Base-by-base conservation (phyloP, 2,113 vertebrate genomes). In the Acanthochromis polyacanthus region DNA sequence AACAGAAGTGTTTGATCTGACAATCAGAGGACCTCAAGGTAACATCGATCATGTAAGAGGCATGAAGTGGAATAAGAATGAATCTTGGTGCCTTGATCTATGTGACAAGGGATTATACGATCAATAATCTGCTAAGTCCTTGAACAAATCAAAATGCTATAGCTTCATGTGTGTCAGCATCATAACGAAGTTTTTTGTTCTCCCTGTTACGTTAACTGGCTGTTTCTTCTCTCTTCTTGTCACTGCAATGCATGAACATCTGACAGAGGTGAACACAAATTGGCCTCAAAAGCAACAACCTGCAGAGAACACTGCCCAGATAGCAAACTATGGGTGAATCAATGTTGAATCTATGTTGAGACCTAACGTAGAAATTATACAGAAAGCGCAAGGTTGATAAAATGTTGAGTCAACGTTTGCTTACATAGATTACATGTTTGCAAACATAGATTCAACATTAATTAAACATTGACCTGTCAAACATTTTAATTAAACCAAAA, bases 91-190 rank as follows among this genome's bases (percentile, higher is more conserved):
- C 53, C 14, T 68, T 30, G 43, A 57, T 5, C n/a, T 67, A 10
- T 30, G 43, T 48, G 19, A n/a, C 16, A 5, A 3, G 20, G 25
- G 43, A 70, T 66, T 11, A 80, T 10, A 38, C 1, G 30, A 70
- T 83, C 69, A 67, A 80, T 63, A 72, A 50, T 78, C 58, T n/a
- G 51, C 16, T 59, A 43, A 63, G 51, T 51, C 48, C 58, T 73
- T 15, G 4, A 43, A 43, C 40, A 14, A 43, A 43, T 43, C 40
- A 30, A 4, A 12, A 10, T 1, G 12, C 20, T 22, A 6, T 8
- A 17, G 30, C 15, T 4, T 30, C 9, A 57, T 56, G 23, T 3
- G 15, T 28, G 5, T 16, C 56, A 38, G 55, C 8, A 10, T 53
- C 5, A 22, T 48, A 55, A 60, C 11, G 0, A 43, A 15, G 20